These are phyloP conservation scores for Erpetoichthys calabaricus DNA, from an alignment of 2,797 vertebrate species.

Conservation along the genomic window DNA sequence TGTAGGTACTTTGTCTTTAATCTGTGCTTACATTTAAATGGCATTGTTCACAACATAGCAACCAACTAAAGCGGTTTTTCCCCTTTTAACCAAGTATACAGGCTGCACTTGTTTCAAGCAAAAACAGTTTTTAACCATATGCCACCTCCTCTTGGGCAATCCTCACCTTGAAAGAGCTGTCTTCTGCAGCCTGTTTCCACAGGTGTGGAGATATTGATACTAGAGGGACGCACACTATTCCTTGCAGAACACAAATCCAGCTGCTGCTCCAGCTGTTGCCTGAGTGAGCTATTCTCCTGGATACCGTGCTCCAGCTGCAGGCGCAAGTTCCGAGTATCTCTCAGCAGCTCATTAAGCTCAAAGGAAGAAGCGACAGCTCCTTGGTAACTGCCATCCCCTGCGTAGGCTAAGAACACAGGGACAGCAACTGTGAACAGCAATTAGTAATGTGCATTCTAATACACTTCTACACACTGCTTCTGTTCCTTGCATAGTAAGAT, in stretches of 20 bases:
- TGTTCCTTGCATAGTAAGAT: too few species aligned
- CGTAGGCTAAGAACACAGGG: constrained; percentile 33
- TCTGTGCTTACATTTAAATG: too few species aligned
- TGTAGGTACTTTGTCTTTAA: too few species aligned
- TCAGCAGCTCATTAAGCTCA: constrained; percentile 56
- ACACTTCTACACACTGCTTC: too few species aligned
- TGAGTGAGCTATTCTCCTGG: constrained; percentile 58
- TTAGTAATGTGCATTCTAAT: too few species aligned
- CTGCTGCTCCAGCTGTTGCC: constrained; percentile 54
- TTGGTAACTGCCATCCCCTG: constrained; percentile 29
- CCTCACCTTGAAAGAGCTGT: constrained; percentile 43
- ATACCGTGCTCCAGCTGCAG: constrained; percentile 63
- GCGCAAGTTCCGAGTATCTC: constrained; percentile 57
- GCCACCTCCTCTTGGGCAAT: too few species aligned
- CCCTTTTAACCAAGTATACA: too few species aligned
- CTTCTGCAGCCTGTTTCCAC: constrained; percentile 39
- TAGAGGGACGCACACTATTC: constrained; percentile 22
- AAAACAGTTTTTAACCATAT: too few species aligned
- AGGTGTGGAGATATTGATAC: constrained; percentile 37
- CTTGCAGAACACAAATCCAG: constrained; percentile 18
- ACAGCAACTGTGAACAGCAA: too few species aligned
- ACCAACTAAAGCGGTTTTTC: too few species aligned
- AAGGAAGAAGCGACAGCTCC: constrained; percentile 20
- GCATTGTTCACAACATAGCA: too few species aligned
- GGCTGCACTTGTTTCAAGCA: too few species aligned